These are phyloP conservation scores for Coregonus sp. DNA, from an alignment of 2,797 vertebrate genomes.

Conservation along the genomic window DNA sequence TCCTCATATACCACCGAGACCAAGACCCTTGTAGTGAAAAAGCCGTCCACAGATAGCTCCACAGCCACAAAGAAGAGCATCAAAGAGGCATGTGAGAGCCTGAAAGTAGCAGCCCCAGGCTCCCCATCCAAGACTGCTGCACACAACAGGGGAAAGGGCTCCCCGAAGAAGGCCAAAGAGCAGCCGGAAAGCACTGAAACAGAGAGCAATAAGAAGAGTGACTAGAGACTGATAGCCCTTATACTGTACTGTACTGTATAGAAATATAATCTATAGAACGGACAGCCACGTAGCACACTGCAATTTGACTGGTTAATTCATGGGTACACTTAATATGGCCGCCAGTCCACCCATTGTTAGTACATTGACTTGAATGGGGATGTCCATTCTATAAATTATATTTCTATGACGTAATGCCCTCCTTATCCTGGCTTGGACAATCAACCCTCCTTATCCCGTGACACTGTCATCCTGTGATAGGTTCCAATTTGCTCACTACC, in stretches of 20 bases:
- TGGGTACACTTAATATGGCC: not conserved
- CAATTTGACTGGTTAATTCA: not conserved
- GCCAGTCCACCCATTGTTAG: too few species aligned
- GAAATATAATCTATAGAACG: not conserved
- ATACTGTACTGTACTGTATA: not conserved
- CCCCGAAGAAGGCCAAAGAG: constrained; percentile 49
- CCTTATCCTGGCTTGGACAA: not conserved
- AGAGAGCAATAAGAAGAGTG: constrained; percentile 59
- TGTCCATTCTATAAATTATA: not conserved
- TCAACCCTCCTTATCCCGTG: not conserved
- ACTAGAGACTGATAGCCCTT: constrained; percentile 38
- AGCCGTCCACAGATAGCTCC: constrained; percentile 15
- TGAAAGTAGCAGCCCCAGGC: constrained; percentile 23
- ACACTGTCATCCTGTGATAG: not conserved
- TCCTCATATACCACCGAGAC: constrained; percentile 49
- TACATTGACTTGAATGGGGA: too few species aligned
- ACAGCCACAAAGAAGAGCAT: constrained; percentile 8
- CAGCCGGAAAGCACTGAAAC: constrained; percentile 25
- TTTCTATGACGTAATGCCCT: not conserved
- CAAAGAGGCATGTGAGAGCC: constrained; percentile 4
- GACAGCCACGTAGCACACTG: not conserved
- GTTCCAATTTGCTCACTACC: not conserved
- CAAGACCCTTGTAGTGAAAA: constrained; percentile 1
- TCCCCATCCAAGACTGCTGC: not conserved
- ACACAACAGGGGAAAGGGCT: not conserved